Conservation (phyloP, 2,888 invertebrate species). For the Lepidochitona cinerea region DNA sequence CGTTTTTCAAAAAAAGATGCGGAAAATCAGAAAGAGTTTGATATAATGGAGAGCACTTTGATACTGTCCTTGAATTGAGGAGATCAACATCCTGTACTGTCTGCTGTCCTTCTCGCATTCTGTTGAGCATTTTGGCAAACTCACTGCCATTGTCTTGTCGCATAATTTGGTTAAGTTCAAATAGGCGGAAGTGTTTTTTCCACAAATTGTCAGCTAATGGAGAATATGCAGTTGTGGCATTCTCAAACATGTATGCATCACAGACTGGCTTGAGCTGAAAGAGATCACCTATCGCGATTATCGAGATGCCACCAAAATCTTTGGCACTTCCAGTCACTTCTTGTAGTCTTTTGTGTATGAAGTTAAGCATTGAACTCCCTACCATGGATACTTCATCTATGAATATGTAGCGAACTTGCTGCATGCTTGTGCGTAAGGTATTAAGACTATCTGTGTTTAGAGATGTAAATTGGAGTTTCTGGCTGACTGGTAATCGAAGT, state of each 20-base stretch:
- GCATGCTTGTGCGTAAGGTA: neutral
- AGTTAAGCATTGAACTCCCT: neutral
- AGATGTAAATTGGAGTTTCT: neutral
- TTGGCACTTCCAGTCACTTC: neutral
- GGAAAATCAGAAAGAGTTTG: neutral
- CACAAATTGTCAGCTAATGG: constrained; percentile 33
- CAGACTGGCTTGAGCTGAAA: constrained; percentile 6
- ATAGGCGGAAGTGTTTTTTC: constrained; percentile 28
- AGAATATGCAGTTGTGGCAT: constrained; percentile 11
- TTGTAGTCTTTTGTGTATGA: constrained; percentile 8
- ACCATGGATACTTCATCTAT: constrained; percentile 13
- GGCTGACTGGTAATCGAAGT: neutral
- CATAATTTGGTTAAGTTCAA: constrained; percentile 36
- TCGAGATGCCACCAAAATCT: neutral
- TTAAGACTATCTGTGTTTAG: neutral
- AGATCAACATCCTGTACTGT: constrained; percentile 2
- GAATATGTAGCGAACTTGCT: neutral
- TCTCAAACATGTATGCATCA: neutral
- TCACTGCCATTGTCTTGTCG: constrained; percentile 20
- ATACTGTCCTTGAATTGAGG: neutral
- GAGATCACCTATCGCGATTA: neutral
- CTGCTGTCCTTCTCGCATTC: neutral
- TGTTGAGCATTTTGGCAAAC: constrained; percentile 5
- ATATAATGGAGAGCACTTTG: neutral
- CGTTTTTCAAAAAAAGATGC: constrained; percentile 3